Conservation (phyloP, 2,888 invertebrate genomes). For the Leptarthrus brevirostris region DNA sequence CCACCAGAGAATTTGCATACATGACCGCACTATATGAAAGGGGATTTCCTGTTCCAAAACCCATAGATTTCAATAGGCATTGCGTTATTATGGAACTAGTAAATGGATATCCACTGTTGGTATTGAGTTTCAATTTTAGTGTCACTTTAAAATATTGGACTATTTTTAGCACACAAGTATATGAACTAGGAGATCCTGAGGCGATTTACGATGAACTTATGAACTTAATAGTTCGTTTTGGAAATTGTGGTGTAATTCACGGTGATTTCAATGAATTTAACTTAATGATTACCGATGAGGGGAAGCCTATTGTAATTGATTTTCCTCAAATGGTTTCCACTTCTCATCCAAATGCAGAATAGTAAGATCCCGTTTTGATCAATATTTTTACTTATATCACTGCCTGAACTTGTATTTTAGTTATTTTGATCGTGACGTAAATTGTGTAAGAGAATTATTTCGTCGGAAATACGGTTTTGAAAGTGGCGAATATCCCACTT, state of each 20-base stretch:
- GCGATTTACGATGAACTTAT: constrained; percentile 92
- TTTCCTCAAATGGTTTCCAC: constrained; percentile 99
- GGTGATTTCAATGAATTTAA: constrained; percentile 99
- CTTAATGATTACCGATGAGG: constrained; percentile 85
- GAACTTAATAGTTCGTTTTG: constrained; percentile 90
- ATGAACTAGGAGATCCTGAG: constrained; percentile 76
- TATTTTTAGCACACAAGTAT: constrained; percentile 74
- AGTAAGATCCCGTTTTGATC: constrained; percentile 71
- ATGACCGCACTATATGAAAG: constrained; percentile 93
- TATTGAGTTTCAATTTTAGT: no score
- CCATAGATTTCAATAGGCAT: constrained; percentile 94
- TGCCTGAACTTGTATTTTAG: constrained; percentile 66
- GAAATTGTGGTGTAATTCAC: constrained; percentile 96
- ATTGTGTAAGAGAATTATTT: constrained; percentile 91
- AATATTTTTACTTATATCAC: neutral
- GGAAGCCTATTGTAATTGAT: constrained; percentile 90
- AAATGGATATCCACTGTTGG: constrained; percentile 83
- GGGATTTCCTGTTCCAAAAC: constrained; percentile 94
- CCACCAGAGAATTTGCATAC: constrained; percentile 97
- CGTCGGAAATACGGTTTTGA: constrained; percentile 89
- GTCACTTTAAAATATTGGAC: no score
- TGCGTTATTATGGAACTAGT: constrained; percentile 97
- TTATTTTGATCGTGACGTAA: constrained; percentile 95
- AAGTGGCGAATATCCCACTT: constrained; percentile 82
- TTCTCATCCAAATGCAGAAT: constrained; percentile 89